phyloP scores from a whole-genome alignment of 2,888 invertebrate genomes.

The Trachelus stipa region DNA sequence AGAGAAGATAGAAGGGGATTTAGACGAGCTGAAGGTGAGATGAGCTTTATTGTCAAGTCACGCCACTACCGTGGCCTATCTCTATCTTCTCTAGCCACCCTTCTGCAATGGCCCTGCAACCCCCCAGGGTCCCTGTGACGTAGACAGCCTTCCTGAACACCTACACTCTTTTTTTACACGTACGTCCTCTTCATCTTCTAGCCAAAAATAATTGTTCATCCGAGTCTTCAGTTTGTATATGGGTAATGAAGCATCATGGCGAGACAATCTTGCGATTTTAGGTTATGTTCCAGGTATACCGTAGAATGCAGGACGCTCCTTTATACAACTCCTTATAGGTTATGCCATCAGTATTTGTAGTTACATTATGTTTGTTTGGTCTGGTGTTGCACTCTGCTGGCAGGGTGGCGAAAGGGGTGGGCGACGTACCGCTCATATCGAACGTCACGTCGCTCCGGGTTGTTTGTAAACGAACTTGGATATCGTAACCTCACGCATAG shows the following conservation, averaged over 20 bases:
- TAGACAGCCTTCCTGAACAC: constrained; percentile 22
- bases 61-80: constrained; percentile 64
- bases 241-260: background rate
- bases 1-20: constrained; percentile 2
- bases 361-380: background rate
- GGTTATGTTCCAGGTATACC: background rate
- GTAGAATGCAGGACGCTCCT: background rate
- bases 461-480: background rate
- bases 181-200: background rate
- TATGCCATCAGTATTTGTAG: background rate
- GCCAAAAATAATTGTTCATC: background rate
- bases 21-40: constrained; percentile 46
- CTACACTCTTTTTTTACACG: background rate
- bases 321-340: background rate
- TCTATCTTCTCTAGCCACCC: constrained; percentile 56
- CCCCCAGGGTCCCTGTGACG: constrained; percentile 31
- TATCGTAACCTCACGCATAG: background rate
- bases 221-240: background rate
- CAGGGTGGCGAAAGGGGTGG: background rate
- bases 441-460: background rate
- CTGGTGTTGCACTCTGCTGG: background rate
- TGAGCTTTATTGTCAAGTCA: constrained; percentile 65
- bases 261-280: background rate
- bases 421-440: background rate
- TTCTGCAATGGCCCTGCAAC: constrained; percentile 41